Conservation (phyloP, 2,113 vertebrate genomes). For the Oryctolagus cuniculus region mOryCun1.1 NC_091448.1:18527001-18527500, state of each 20-base stretch:
- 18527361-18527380: not conserved
- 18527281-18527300: not conserved
- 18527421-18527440: not conserved
- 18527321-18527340: not conserved
- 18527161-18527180: not conserved
- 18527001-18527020: not conserved
- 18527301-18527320: not conserved
- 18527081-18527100: not conserved
- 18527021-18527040: not conserved
- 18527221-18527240: not conserved
- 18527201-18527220: constrained; percentile 34
- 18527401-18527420: constrained; percentile 25
- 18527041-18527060: not conserved
- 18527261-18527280: not conserved
- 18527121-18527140: not conserved
- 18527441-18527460: not conserved
- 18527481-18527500: constrained; percentile 79
- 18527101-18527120: not conserved
- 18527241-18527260: not conserved
- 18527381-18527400: not conserved
- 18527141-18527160: not conserved
- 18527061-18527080: not conserved
- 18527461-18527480: constrained; percentile 74
- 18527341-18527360: not conserved
- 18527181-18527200: not conserved